Conservation (phyloP, 2,888 invertebrate species). For the Netelia virgata region DNA sequence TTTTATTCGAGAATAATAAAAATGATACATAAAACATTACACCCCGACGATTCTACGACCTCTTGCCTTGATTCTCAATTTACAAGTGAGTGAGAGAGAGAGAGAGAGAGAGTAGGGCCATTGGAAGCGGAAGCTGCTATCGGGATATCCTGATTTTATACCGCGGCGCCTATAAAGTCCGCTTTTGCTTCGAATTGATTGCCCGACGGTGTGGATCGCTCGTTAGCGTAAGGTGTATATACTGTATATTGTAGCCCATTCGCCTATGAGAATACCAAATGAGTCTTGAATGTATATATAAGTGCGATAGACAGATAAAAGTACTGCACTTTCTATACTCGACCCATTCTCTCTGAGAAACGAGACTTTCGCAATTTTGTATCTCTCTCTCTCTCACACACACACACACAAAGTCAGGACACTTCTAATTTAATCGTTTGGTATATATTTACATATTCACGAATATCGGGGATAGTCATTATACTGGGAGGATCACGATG, state of each 20-base stretch:
- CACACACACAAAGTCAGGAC: background rate
- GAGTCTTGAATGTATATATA: background rate
- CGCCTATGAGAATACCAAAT: constrained; percentile 12
- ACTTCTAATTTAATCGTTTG: constrained; percentile 12
- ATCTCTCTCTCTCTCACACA: background rate
- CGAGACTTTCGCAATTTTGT: background rate
- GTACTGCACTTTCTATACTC: constrained; percentile 4
- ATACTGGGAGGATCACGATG: background rate
- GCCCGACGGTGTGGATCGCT: constrained; percentile 14
- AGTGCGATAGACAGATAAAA: background rate
- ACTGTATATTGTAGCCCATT: constrained; percentile 1
- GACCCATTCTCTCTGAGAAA: constrained; percentile 8
- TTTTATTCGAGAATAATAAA: constrained; percentile 55
- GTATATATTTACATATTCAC: constrained; percentile 2
- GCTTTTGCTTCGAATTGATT: constrained; percentile 36
- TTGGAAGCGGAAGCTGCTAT: constrained; percentile 26
- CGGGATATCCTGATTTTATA: constrained; percentile 7
- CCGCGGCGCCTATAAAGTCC: background rate
- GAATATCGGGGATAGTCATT: background rate
- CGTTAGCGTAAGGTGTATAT: constrained; percentile 31
- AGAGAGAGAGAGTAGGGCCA: constrained; percentile 5
- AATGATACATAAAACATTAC: constrained; percentile 59
- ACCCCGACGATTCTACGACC: constrained; percentile 25
- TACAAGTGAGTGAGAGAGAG: background rate
- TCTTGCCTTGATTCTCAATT: constrained; percentile 26